Evolutionary conservation across 1,140 invertebrate species (phyloP).

Genomic region (Drosophila varians): DNA sequence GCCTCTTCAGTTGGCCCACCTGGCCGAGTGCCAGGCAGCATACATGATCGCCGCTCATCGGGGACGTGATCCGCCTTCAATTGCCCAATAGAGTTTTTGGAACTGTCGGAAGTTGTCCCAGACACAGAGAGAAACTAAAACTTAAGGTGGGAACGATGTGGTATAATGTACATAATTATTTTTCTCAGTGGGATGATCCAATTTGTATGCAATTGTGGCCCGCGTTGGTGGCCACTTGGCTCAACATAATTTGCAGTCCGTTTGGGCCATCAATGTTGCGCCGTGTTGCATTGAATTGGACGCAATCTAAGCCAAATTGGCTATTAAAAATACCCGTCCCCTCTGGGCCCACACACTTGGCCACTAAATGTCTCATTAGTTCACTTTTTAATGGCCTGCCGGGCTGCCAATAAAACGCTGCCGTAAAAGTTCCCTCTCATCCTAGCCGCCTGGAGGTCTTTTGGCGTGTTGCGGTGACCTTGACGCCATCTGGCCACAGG

Average conservation of each 20-base stretch:
- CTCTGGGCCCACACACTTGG: constrained; percentile 6
- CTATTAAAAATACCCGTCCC: constrained; percentile 43
- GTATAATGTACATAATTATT: background rate
- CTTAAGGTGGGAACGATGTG: too few relatives aligned
- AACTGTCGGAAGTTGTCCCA: constrained; percentile 56
- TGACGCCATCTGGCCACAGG: constrained; percentile 53
- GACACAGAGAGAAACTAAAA: background rate
- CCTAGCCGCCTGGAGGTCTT: constrained; percentile 24
- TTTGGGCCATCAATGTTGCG: constrained; percentile 34
- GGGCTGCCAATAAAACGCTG: constrained; percentile 45
- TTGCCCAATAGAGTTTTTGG: constrained; percentile 19
- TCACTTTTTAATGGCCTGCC: constrained; percentile 49
- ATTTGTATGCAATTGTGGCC: constrained; percentile 63
- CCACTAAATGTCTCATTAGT: constrained; percentile 61
- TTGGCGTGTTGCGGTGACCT: constrained; percentile 37
- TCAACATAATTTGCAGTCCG: constrained; percentile 38
- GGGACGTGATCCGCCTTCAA: constrained; percentile 52
- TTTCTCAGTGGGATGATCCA: constrained; percentile 13
- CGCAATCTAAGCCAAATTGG: constrained; percentile 51
- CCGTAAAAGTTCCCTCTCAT: constrained; percentile 45
- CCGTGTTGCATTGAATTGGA: constrained; percentile 20
- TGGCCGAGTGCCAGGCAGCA: constrained; percentile 35
- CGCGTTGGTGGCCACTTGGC: constrained; percentile 15
- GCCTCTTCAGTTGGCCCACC: constrained; percentile 37
- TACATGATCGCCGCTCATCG: constrained; percentile 30